A percentile compares a stretch with the other conserved stretches of the same genome.
phyloP scores from a whole-genome alignment of 92 coral and sea anemone species.

The Epizoanthus scotinus region DNA sequence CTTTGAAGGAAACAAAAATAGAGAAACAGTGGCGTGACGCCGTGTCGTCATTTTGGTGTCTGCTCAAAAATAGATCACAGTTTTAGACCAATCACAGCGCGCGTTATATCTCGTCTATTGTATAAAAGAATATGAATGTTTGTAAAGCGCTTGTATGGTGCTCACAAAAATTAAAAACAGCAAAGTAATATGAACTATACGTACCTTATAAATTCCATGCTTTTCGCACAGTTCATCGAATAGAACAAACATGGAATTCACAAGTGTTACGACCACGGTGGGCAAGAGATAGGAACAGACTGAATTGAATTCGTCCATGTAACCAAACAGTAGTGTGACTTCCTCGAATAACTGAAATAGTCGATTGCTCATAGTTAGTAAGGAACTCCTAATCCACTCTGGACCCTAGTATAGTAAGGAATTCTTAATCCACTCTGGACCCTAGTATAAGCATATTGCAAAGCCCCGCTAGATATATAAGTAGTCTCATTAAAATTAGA shows the following conservation, averaged over 20 bases:
- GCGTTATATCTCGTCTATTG: no score
- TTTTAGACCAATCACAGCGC: no score
- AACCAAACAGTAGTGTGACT: slow-evolving; percentile 79
- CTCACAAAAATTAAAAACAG: background rate
- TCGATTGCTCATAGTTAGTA: background rate
- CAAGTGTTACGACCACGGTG: slow-evolving; percentile 68
- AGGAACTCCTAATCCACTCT: background rate
- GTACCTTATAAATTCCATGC: slow-evolving; percentile 77
- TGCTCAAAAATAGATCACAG: no score
- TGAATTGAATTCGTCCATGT: slow-evolving; percentile 69
- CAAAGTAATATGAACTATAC: background rate
- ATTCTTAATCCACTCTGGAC: background rate
- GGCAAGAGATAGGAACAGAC: slow-evolving; percentile 70
- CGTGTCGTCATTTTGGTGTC: no score
- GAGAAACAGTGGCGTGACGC: no score
- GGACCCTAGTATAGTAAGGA: background rate
- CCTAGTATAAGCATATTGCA: no score
- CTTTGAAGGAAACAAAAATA: no score
- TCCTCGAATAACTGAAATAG: slow-evolving; percentile 70
- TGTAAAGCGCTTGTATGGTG: background rate
- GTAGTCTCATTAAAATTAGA: no score
- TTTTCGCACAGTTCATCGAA: slow-evolving; percentile 77
- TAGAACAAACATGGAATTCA: slow-evolving; percentile 65
- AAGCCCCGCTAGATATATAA: no score
- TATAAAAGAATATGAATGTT: no score